Evolutionary conservation across 2,888 invertebrate species (phyloP).

Genomic region (Pomacea canaliculata): DNA sequence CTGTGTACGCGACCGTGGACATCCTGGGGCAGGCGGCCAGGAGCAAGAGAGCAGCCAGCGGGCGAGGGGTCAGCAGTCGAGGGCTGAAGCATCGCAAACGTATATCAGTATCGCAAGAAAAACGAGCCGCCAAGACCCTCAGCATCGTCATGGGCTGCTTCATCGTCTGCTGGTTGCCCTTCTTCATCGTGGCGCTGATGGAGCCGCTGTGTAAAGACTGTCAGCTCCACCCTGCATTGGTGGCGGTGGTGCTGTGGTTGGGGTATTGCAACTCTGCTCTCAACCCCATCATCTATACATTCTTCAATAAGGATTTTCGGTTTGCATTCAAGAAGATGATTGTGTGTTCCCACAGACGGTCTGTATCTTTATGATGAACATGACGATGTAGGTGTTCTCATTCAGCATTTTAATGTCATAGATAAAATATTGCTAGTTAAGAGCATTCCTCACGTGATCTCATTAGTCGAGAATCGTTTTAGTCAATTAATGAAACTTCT

Average conservation of each 20-base stretch:
- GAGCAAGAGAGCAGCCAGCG: not conserved
- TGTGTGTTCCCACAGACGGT: constrained; percentile 2
- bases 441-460: too few species aligned
- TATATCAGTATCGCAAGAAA: constrained; percentile 58
- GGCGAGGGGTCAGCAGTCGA: not conserved
- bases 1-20: constrained; percentile 14
- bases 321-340: constrained; percentile 92
- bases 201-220: constrained; percentile 84
- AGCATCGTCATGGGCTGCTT: constrained; percentile 97
- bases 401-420: too few species aligned
- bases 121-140: constrained; percentile 86
- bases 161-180: constrained; percentile 91
- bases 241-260: constrained; percentile 94
- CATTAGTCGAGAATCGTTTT: too few species aligned
- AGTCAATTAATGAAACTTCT: too few species aligned
- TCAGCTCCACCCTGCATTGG: constrained; percentile 84
- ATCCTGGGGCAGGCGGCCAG: not conserved
- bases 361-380: too few species aligned
- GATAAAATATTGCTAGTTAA: too few species aligned
- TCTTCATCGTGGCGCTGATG: constrained; percentile 92
- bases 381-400: too few species aligned
- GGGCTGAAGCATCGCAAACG: constrained; percentile 29
- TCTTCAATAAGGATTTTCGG: constrained; percentile 97
- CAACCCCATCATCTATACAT: constrained; percentile 92
- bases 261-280: constrained; percentile 97